Evolutionary conservation across 2,797 vertebrate genomes (phyloP).

Genomic region (Pterois miles): DNA sequence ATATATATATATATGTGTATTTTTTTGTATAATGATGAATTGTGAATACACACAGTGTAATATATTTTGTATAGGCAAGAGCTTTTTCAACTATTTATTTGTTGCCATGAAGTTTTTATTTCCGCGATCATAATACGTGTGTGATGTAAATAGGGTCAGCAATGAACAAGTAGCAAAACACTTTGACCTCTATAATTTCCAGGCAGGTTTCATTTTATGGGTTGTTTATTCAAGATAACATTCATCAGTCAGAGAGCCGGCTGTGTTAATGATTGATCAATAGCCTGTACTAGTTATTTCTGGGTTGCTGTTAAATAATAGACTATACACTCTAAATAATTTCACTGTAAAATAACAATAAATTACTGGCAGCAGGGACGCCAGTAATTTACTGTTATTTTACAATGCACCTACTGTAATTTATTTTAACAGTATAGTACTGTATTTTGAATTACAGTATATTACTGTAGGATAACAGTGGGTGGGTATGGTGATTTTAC

Average conservation of each 20-base stretch:
- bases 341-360: too few species aligned
- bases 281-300: not conserved
- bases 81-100: constrained; percentile 73
- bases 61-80: constrained; percentile 63
- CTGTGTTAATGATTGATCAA: constrained; percentile 16
- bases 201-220: constrained; percentile 36
- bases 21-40: constrained; percentile 59
- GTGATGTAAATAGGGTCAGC: constrained; percentile 9
- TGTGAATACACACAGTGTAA: constrained; percentile 62
- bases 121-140: not conserved
- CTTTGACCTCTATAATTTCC: not conserved
- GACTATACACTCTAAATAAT: too few species aligned
- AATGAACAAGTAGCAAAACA: constrained; percentile 31
- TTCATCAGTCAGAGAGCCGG: not conserved
- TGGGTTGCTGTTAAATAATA: not conserved
- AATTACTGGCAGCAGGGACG: too few species aligned
- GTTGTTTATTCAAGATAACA: constrained; percentile 31
- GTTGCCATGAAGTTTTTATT: constrained; percentile 38
- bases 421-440: too few species aligned
- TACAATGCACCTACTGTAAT: too few species aligned
- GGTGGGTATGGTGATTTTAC: too few species aligned
- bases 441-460: too few species aligned
- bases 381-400: too few species aligned
- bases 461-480: too few species aligned
- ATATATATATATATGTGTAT: too few species aligned